Evolutionary conservation across 2,113 vertebrate genomes (phyloP).

Genomic region (Sinosuthora webbiana): DNA sequence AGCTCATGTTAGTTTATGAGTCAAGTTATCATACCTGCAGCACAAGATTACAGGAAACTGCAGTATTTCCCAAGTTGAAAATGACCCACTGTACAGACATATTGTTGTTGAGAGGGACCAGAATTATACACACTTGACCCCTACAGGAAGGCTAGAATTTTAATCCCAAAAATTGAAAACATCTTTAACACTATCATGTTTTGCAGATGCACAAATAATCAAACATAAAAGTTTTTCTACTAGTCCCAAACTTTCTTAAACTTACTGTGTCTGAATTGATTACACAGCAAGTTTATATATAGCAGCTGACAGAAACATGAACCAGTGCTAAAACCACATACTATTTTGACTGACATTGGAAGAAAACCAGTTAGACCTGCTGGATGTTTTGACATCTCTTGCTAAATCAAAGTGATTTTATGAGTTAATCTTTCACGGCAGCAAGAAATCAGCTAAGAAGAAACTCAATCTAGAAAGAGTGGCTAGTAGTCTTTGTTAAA

Average conservation of each 20-base stretch:
- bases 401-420: constrained; percentile 57
- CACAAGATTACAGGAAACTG: background rate
- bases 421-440: constrained; percentile 32
- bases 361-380: constrained; percentile 51
- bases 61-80: constrained; percentile 1
- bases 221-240: background rate
- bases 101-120: background rate
- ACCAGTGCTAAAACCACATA: constrained; percentile 34
- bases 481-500: background rate
- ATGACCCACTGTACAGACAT: background rate
- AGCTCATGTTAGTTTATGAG: background rate
- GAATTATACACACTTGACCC: background rate
- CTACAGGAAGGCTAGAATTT: background rate
- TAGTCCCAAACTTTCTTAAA: background rate
- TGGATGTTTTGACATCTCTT: constrained; percentile 52
- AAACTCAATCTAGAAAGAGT: background rate
- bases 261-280: background rate
- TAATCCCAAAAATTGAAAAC: background rate
- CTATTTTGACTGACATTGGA: constrained; percentile 39
- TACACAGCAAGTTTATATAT: constrained; percentile 24
- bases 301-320: constrained; percentile 56
- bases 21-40: background rate
- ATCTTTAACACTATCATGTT: background rate
- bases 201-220: background rate
- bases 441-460: constrained; percentile 10